A percentile compares a stretch with the other conserved stretches of the same genome.
These are phyloP conservation scores for Diarsia brunnea DNA, from an alignment of 2,888 invertebrate species.

Conservation along the genomic window DNA sequence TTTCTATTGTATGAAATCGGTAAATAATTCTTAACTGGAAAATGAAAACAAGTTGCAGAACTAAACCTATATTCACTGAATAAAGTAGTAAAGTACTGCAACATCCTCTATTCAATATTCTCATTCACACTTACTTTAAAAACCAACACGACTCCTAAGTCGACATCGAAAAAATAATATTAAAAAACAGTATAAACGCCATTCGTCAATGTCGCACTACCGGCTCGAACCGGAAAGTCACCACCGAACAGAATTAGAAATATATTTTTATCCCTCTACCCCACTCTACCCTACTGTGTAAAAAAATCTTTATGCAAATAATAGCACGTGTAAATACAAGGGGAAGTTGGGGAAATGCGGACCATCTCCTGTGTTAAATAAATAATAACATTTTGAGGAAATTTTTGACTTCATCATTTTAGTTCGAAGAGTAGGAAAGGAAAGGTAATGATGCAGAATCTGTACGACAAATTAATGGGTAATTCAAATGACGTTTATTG, in stretches of 20 bases:
- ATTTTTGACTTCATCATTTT: constrained; percentile 59
- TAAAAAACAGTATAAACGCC: constrained; percentile 82
- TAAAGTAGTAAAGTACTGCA: not conserved
- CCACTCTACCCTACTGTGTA: constrained; percentile 75
- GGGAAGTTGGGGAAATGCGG: constrained; percentile 78
- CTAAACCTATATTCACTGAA: too few species aligned
- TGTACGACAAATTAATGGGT: constrained; percentile 65
- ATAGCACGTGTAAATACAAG: constrained; percentile 88
- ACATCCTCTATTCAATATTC: constrained; percentile 19
- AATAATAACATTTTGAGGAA: constrained; percentile 69
- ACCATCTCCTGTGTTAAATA: constrained; percentile 70
- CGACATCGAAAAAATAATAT: constrained; percentile 75
- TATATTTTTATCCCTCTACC: constrained; percentile 88
- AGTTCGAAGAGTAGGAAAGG: constrained; percentile 35
- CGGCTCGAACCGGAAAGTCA: constrained; percentile 84
- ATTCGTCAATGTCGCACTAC: constrained; percentile 86
- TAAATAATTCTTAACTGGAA: not conserved
- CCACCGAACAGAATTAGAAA: constrained; percentile 88
- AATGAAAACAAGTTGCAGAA: not conserved
- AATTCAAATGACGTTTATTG: constrained; percentile 44
- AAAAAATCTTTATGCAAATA: constrained; percentile 90
- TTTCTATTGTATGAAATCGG: not conserved
- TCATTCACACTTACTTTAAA: constrained; percentile 30
- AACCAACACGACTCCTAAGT: constrained; percentile 41
- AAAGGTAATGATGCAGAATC: constrained; percentile 62